phyloP scores from a whole-genome alignment of 2,113 vertebrate species.

The Cervus canadensis region DNA sequence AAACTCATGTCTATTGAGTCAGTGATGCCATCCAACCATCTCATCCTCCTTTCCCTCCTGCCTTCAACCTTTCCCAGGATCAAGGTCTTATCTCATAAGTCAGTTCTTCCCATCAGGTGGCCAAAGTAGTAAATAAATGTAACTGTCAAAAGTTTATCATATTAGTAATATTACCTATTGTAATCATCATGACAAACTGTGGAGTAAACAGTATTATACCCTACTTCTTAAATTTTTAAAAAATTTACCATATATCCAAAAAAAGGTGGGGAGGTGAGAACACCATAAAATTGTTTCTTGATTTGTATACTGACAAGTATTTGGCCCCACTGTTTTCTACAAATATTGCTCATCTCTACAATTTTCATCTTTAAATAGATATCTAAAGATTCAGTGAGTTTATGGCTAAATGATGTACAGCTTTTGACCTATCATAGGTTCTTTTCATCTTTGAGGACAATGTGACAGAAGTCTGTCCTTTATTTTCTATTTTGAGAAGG shows the following conservation, averaged over 20 bases:
- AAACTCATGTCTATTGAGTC: neutral
- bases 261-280: neutral
- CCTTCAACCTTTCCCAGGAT: neutral
- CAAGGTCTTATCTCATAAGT: neutral
- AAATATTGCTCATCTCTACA: neutral
- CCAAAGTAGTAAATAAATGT: neutral
- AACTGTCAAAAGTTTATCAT: neutral
- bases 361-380: neutral
- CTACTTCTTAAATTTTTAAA: neutral
- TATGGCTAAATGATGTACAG: no score
- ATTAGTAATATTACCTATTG: neutral
- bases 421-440: neutral
- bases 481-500: neutral
- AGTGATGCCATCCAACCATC: neutral
- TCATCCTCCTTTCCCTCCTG: neutral
- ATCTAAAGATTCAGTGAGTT: neutral
- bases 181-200: neutral
- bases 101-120: neutral
- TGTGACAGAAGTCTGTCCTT: neutral
- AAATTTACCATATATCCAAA: neutral
- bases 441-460: neutral
- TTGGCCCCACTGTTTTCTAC: neutral
- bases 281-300: neutral
- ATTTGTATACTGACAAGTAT: neutral
- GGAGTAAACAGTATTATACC: neutral